Evolutionary conservation across 2,888 invertebrate species (phyloP).

Genomic region (Autographa gamma): DNA sequence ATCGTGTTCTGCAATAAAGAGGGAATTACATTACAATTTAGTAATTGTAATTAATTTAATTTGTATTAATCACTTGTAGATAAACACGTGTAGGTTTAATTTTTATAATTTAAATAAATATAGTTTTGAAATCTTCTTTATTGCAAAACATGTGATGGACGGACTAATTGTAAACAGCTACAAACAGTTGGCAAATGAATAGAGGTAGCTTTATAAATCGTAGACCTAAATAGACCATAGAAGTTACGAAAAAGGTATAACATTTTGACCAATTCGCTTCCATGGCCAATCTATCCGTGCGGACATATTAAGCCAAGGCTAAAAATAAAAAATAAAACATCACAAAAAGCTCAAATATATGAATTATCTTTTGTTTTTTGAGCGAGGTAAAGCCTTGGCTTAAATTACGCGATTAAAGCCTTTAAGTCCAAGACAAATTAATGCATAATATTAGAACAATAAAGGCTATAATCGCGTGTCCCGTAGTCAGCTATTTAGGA

Average conservation of each 20-base stretch:
- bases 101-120: conserved; percentile 13
- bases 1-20: conserved; percentile 54
- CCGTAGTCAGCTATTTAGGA: conserved; percentile 62
- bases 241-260: conserved; percentile 52
- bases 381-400: conserved; percentile 20
- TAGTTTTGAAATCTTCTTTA: conserved; percentile 42
- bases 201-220: conserved; percentile 71
- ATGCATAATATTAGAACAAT: conserved; percentile 46
- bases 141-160: conserved; percentile 44
- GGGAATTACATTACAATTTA: conserved; percentile 6
- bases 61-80: conserved; percentile 32
- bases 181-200: conserved; percentile 66
- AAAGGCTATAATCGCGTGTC: conserved; percentile 52
- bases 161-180: conserved; percentile 69
- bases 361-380: conserved; percentile 6
- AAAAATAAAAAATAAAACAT: conserved; percentile 11
- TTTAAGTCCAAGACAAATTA: conserved; percentile 38
- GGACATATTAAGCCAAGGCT: conserved; percentile 36
- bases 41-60: background rate
- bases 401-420: conserved; percentile 56
- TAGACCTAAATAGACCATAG: conserved; percentile 64
- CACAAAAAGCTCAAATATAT: conserved; percentile 34
- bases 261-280: conserved; percentile 76
- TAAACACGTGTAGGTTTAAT: conserved; percentile 6
- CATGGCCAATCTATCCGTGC: conserved; percentile 61